Conservation (phyloP, 2,888 invertebrate genomes). For the Hyalella azteca region DNA sequence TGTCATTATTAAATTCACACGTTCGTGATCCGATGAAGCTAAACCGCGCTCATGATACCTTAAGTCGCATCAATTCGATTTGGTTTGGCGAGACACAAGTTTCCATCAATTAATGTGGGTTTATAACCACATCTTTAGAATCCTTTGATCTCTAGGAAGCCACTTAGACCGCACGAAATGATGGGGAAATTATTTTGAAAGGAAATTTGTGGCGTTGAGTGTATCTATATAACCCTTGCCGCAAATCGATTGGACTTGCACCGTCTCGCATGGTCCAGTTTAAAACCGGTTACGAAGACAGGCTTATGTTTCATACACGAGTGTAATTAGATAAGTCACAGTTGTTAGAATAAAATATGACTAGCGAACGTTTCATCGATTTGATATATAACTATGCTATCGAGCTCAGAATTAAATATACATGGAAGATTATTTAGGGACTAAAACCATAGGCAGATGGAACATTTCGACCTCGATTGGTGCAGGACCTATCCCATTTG, state of each 20-base stretch:
- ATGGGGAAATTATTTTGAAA: conserved; percentile 17
- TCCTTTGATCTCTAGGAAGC: not conserved
- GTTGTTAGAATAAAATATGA: not conserved
- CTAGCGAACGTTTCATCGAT: not conserved
- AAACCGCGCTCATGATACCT: too few species aligned
- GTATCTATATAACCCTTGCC: conserved; percentile 10
- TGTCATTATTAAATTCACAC: too few species aligned
- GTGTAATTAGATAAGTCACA: conserved; percentile 13
- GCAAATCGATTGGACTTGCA: conserved; percentile 31
- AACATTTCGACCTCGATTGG: too few species aligned
- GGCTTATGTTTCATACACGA: not conserved
- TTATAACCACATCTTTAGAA: not conserved
- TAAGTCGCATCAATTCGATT: too few species aligned
- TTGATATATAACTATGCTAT: conserved; percentile 6
- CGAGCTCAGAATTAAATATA: not conserved
- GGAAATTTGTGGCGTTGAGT: not conserved
- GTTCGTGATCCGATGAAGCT: too few species aligned
- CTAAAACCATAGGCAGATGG: too few species aligned
- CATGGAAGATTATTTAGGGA: too few species aligned
- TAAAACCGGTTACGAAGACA: not conserved
- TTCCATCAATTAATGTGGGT: too few species aligned
- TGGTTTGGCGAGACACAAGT: too few species aligned
- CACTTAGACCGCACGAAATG: not conserved
- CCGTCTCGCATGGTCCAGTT: not conserved
- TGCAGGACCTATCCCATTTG: too few species aligned